Conservation (phyloP, 2,113 vertebrate species). For the Entomyzon cyanotis region DNA sequence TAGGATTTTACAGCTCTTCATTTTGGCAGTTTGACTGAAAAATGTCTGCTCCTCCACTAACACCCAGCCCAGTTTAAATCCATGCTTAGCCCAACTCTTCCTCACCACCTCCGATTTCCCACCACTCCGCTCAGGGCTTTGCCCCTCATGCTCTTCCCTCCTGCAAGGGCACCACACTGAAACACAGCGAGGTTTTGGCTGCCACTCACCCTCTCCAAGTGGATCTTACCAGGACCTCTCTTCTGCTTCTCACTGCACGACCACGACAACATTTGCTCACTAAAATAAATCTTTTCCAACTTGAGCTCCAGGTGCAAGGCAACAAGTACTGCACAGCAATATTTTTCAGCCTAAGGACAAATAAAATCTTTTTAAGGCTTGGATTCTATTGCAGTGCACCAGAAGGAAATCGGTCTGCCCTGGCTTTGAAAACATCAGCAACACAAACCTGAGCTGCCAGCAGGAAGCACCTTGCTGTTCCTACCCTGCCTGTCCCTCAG, state of each 20-base stretch:
- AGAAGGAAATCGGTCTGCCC: neutral
- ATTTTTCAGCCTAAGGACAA: neutral
- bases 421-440: neutral
- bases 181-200: neutral
- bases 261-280: neutral
- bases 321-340: neutral
- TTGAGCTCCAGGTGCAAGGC: neutral
- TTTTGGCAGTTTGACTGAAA: neutral
- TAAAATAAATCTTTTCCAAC: neutral
- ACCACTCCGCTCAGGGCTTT: neutral
- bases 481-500: neutral
- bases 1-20: neutral
- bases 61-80: neutral
- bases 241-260: neutral
- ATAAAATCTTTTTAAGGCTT: neutral
- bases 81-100: neutral
- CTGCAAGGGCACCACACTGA: fast-evolving
- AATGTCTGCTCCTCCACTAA: too few species aligned
- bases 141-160: neutral
- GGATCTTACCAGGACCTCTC: neutral
- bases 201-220: neutral
- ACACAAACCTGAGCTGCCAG: neutral
- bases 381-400: too few species aligned
- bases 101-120: neutral
- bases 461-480: neutral